Percentiles rank a stretch among this genome's conserved stretches.
phyloP scores from a whole-genome alignment of 2,888 invertebrate species.

The Apotomis capreana region DNA sequence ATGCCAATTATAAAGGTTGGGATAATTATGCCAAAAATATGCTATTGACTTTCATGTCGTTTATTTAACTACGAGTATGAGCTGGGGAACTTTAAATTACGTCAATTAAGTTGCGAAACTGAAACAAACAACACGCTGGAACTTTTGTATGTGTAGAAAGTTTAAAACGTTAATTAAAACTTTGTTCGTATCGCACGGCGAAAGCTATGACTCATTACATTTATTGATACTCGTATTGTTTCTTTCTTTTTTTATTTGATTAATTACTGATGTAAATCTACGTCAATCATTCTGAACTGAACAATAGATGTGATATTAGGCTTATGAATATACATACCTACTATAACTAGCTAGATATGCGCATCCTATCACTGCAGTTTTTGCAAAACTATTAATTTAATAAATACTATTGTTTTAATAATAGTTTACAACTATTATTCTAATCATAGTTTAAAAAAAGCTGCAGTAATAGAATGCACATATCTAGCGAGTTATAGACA shows the following conservation, averaged over 20 bases:
- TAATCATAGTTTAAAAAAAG: too few species aligned
- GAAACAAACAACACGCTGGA: slow-evolving; percentile 58
- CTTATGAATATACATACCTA: neutral
- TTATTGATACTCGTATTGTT: slow-evolving; percentile 36
- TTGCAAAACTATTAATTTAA: neutral
- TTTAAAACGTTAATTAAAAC: slow-evolving; percentile 73
- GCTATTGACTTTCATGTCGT: slow-evolving; percentile 24
- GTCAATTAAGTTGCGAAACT: slow-evolving; percentile 56
- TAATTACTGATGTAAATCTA: slow-evolving; percentile 9
- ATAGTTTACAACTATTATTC: too few species aligned
- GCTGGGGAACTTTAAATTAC: slow-evolving; percentile 47
- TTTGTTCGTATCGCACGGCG: slow-evolving; percentile 61
- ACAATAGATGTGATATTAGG: slow-evolving; percentile 11
- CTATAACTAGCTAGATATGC: neutral
- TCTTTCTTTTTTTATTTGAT: slow-evolving; percentile 17
- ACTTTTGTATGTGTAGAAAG: slow-evolving; percentile 67
- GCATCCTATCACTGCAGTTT: neutral
- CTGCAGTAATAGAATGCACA: too few species aligned
- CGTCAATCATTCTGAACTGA: slow-evolving; percentile 22
- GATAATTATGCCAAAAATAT: slow-evolving; percentile 25
- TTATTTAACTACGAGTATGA: slow-evolving; percentile 18
- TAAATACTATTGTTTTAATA: too few species aligned
- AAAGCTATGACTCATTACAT: slow-evolving; percentile 48
- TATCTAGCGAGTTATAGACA: too few species aligned
- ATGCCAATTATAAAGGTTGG: slow-evolving; percentile 12